Evolutionary conservation across 35 echinoderm and acorn worm genomes (phyloP).

Genomic region (Apostichopus japonicus): DNA sequence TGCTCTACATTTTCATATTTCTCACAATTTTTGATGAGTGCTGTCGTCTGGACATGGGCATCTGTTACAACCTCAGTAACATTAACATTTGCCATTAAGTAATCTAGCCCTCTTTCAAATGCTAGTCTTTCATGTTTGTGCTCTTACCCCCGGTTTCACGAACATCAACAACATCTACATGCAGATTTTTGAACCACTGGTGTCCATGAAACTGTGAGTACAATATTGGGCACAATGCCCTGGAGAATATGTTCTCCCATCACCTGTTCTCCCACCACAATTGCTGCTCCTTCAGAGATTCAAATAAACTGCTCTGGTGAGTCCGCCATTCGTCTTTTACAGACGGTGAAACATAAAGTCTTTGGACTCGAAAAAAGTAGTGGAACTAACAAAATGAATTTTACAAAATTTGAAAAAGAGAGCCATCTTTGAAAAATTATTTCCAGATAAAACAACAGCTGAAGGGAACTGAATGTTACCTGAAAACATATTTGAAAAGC

Average conservation of each 20-base stretch:
- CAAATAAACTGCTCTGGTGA: background rate
- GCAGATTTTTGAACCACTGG: constrained; percentile 14
- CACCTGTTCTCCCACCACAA: constrained; percentile 39
- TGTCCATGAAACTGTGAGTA: constrained; percentile 52
- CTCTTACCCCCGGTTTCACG: constrained; percentile 41
- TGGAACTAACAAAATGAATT: too few relatives aligned
- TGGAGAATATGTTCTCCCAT: constrained; percentile 61
- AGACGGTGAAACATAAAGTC: constrained; percentile 34
- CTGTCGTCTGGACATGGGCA: constrained; percentile 37
- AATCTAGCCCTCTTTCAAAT: constrained; percentile 58
- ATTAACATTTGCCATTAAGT: constrained; percentile 32
- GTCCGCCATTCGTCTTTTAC: constrained; percentile 10
- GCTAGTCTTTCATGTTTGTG: constrained; percentile 58
- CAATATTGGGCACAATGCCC: constrained; percentile 52
- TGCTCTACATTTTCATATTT: constrained; percentile 43
- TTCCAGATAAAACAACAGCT: constrained; percentile 12
- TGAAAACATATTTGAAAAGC: constrained; percentile 49
- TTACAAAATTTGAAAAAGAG: constrained; percentile 3
- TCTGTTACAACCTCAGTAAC: constrained; percentile 43
- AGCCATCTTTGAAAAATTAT: constrained; percentile 39
- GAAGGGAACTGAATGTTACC: constrained; percentile 48
- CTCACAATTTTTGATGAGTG: constrained; percentile 31
- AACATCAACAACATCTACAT: constrained; percentile 49
- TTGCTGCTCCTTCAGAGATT: background rate
- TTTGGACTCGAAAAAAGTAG: too few relatives aligned